Base-by-base conservation (phyloP, 2,113 vertebrate species). In the Salvator merianae region DNA sequence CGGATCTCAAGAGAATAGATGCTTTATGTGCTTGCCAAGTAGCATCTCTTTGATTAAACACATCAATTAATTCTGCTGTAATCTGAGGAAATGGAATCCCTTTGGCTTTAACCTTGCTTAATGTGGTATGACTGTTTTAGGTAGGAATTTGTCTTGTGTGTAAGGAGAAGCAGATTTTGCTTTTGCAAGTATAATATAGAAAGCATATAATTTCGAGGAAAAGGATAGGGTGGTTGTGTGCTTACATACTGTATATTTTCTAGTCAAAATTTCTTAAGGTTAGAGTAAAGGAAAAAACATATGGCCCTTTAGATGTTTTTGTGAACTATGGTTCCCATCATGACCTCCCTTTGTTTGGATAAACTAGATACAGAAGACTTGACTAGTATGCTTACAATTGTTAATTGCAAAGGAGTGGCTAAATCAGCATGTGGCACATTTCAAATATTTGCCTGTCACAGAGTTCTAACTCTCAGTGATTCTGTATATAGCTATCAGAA, bases 21-120 rank as follows among this genome's bases (percentile, higher is more conserved):
- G 77, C 84, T 95, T 88, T 91, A 81, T 93, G 86, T 84, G 65
- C 73, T 88, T 93, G 92, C 88, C 88, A 93, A 92, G 66, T 88
- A 92, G 65, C 75, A 91, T 91, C 81, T 90, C 87, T 94, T 95
- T 94, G 86, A 93, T 94, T 94, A 93, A 92, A 88, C 50, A 83
- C 86, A 88, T 91, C 73, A 89, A 92, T 93, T 95, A 93, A 92
- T 93, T 91, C 72, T 83, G 72, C 89, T 90, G 78, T 91, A 93
- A 92, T 92, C 70, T 78, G 90, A 83, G 88, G 89, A 89, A 88
- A 88, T 69, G 63, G 38, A 83, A 76, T 86, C 71, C 83, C 89
- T 93, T 92, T 89, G 77, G 73, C 88, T 94, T 90, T 92, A 93
- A 92, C 87, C 86, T 91, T 94, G 88, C 81, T 40, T 91, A 86